Evolutionary conservation across 1,140 invertebrate genomes (phyloP).

Genomic region (Alviniconcha marisindica): DNA sequence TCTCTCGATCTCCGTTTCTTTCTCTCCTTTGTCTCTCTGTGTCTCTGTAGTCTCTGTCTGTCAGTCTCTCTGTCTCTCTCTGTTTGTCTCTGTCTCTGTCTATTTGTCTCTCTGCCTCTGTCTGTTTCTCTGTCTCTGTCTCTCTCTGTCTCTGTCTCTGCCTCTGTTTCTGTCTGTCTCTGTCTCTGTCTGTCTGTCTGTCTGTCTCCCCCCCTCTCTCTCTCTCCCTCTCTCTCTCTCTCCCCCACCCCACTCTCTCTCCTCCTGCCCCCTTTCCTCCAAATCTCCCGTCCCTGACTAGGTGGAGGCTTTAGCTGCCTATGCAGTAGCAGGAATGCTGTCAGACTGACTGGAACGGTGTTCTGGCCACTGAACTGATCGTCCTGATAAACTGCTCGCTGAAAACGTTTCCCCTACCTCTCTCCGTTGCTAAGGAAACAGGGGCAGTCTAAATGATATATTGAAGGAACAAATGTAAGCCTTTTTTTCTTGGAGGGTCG

Average conservation of each 20-base stretch:
- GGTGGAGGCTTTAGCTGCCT: no score
- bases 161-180: not conserved
- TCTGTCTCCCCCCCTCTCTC: no score
- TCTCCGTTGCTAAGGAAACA: slow-evolving; percentile 7
- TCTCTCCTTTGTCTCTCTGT: not conserved
- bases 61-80: not conserved
- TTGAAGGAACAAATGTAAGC: slow-evolving; percentile 27
- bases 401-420: slow-evolving; percentile 2
- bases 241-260: no score
- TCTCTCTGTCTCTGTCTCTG: slow-evolving; percentile 2
- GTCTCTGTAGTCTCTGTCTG: not conserved
- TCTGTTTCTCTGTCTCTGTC: not conserved
- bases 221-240: no score
- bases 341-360: no score
- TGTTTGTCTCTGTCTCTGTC: not conserved
- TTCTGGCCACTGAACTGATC: not conserved
- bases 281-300: no score
- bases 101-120: not conserved
- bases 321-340: no score
- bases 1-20: not conserved
- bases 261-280: no score
- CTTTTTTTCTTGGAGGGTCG: not conserved
- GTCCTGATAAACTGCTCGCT: slow-evolving; percentile 7
- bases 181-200: no score
- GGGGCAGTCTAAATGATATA: slow-evolving; percentile 33